phyloP scores from a whole-genome alignment of 2,113 vertebrate genomes.

The Neomonachus schauinslandi region DNA sequence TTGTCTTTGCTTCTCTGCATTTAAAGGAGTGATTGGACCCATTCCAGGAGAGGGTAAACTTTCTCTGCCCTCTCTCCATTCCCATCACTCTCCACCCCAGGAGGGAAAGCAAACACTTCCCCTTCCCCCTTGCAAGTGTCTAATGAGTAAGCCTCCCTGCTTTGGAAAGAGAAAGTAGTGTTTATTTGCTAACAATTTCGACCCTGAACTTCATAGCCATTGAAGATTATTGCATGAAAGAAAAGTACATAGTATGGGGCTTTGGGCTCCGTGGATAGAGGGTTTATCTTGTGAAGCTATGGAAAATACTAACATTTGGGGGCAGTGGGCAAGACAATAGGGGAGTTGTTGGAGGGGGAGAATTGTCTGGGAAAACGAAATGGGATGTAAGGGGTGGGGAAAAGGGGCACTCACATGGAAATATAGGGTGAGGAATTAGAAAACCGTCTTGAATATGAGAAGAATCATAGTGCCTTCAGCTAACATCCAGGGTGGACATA shows the following conservation, averaged over 20 bases:
- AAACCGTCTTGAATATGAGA: not conserved
- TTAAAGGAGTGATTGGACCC: not conserved
- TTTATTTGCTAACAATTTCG: not conserved
- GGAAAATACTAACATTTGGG: not conserved
- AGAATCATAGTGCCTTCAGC: not conserved
- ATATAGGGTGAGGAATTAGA: not conserved
- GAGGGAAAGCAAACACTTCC: conserved; percentile 41
- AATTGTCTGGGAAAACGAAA: not conserved
- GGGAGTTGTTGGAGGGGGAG: not conserved
- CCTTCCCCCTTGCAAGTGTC: not conserved
- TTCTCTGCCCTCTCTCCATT: not conserved
- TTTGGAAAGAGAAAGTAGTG: not conserved
- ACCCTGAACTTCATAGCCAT: not conserved
- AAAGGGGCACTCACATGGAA: not conserved
- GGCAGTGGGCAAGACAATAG: not conserved
- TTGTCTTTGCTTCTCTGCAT: not conserved
- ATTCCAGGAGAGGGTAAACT: not conserved
- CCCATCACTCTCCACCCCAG: not conserved
- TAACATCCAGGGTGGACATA: not conserved
- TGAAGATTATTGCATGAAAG: not conserved
- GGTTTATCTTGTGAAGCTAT: not conserved
- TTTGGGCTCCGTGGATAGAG: not conserved
- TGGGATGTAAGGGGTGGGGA: not conserved
- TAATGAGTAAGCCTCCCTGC: not conserved
- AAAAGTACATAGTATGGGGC: not conserved